These are phyloP conservation scores for Fringilla coelebs DNA, from an alignment of 2,797 vertebrate species.

Conservation along the genomic window DNA sequence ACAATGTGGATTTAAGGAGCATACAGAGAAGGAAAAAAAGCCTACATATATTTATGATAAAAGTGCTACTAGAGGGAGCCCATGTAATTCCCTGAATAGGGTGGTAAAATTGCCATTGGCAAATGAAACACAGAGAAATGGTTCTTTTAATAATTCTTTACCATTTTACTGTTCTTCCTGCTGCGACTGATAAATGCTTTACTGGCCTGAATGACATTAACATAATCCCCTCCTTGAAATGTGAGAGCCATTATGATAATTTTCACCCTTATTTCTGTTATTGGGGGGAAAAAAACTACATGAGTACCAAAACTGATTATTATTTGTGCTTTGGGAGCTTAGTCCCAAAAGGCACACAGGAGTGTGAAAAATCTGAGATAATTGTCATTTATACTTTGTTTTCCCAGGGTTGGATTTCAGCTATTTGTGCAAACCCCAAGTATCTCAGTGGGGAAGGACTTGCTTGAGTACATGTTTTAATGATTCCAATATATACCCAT, in stretches of 20 bases:
- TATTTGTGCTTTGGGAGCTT: background rate
- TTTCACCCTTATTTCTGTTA: background rate
- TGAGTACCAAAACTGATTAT: background rate
- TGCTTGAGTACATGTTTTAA: background rate
- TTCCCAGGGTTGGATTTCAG: background rate
- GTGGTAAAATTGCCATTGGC: background rate
- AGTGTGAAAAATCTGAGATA: background rate
- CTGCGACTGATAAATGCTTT: constrained; percentile 13
- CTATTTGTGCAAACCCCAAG: background rate
- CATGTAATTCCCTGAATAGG: background rate
- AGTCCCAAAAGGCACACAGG: background rate
- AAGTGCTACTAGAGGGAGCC: background rate
- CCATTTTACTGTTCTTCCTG: constrained; percentile 19
- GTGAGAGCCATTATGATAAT: background rate
- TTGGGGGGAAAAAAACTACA: background rate
- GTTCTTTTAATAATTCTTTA: constrained; percentile 15
- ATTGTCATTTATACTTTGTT: background rate
- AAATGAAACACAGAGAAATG: background rate
- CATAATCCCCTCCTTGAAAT: background rate
- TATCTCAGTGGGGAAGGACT: background rate
- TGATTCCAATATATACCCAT: background rate
- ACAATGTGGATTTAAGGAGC: background rate
- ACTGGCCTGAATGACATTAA: background rate
- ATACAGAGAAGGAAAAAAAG: background rate
- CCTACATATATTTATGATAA: background rate